These are phyloP conservation scores for Bombus waltoni DNA, from an alignment of 1,140 invertebrate genomes.

Conservation along the genomic window DNA sequence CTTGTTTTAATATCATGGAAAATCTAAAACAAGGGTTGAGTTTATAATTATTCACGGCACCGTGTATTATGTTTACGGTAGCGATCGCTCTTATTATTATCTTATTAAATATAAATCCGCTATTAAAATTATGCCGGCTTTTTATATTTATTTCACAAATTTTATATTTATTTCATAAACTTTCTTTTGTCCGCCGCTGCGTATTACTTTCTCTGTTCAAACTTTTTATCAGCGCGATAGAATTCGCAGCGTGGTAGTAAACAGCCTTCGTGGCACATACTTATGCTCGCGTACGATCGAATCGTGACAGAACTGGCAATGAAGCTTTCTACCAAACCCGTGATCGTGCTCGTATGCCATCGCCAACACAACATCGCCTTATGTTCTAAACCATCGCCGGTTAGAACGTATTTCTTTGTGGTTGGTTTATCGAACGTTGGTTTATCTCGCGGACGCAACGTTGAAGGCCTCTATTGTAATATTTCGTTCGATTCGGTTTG, in stretches of 20 bases:
- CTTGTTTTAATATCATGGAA: too few relatives aligned
- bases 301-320: constrained; percentile 48
- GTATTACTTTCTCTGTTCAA: constrained; percentile 25
- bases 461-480: constrained; percentile 26
- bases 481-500: background rate
- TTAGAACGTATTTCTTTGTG: constrained; percentile 18
- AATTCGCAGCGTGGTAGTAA: background rate
- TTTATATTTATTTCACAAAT: background rate
- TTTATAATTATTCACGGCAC: too few relatives aligned
- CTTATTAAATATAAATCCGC: too few relatives aligned
- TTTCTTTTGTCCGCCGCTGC: too few relatives aligned
- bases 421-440: background rate
- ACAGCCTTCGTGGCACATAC: constrained; percentile 33
- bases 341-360: constrained; percentile 3
- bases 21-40: too few relatives aligned
- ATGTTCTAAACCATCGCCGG: constrained; percentile 19
- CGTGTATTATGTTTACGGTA: too few relatives aligned
- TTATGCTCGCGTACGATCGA: constrained; percentile 28
- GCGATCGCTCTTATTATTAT: too few relatives aligned
- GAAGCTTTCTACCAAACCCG: constrained; percentile 25
- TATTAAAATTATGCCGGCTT: too few relatives aligned
- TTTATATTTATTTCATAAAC: background rate
- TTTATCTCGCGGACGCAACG: constrained; percentile 27
- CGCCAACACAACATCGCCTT: constrained; percentile 1
- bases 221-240: constrained; percentile 26